Evolutionary conservation across 2,888 invertebrate species (phyloP).

Genomic region (Exocentrus adspersus): DNA sequence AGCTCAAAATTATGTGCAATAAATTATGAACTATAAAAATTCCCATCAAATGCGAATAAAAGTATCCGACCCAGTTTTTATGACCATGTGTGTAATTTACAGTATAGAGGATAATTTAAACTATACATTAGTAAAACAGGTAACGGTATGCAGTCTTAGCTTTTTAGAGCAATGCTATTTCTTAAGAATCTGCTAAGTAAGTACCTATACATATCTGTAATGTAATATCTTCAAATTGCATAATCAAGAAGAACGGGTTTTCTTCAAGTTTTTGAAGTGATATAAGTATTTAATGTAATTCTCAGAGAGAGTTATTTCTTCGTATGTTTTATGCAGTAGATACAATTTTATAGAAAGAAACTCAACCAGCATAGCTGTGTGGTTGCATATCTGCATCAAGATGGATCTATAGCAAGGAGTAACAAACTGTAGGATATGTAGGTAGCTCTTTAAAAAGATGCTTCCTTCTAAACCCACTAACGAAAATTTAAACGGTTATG

Average conservation of each 20-base stretch:
- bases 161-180: slow-evolving; percentile 21
- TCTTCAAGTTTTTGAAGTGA: slow-evolving; percentile 17
- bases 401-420: no score
- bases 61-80: not conserved
- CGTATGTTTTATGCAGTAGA: slow-evolving; percentile 8
- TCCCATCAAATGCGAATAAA: not conserved
- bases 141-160: slow-evolving; percentile 20
- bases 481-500: no score
- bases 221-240: slow-evolving; percentile 32
- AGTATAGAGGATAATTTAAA: not conserved
- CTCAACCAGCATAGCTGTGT: not conserved
- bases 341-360: not conserved
- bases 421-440: no score
- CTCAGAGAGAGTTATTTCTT: slow-evolving; percentile 26
- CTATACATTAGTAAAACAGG: not conserved
- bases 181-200: slow-evolving; percentile 20
- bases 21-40: not conserved
- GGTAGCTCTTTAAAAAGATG: no score
- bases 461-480: no score
- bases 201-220: no score
- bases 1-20: not conserved
- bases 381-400: not conserved
- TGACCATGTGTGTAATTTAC: no score
- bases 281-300: slow-evolving; percentile 25
- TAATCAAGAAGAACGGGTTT: slow-evolving; percentile 34